Evolutionary conservation across 1,140 invertebrate genomes (phyloP), one percentile per base, ranked within the genome.

Genomic region (Penaeus japonicus): DNA sequence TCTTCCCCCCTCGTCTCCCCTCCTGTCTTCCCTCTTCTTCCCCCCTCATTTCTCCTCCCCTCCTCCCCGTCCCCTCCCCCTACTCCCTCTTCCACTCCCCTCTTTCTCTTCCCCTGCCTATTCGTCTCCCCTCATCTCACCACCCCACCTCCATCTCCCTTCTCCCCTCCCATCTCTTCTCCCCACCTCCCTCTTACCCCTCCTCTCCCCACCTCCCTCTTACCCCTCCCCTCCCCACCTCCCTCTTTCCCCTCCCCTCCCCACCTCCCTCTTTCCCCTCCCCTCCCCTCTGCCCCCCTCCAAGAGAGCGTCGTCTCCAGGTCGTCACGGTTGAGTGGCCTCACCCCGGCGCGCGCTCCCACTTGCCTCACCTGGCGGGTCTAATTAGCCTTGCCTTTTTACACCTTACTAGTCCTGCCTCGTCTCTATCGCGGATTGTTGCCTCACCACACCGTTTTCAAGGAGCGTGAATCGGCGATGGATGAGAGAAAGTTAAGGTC

Each of bases 321-420:
- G 55, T 22, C 54, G 47, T 59, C 75, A 85, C 84, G 84, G 35
- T 79, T 85, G 73, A 85, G 84, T 59, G 84, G 47, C 18, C 20
- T 78, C 47, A n/a, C 84, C 84, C 55, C 1, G 54, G 84, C 77
- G 32, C 62, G 53, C 32, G 32, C 84, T 79, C 47, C 75, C 55
- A 35, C 75, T 39, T n/a, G 84, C 73, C 75, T 35, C 75, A 39
- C 30, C 84, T 54, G 84, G 73, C 32, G 73, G 17, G 35, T 35
- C 84, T 85, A 85, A 85, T 85, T 85, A 85, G 84, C 84, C 47
- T 85, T 59, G 54, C 22, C 84, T 85, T 85, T 85, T 85, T 85
- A 55, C 84, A 85, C 54, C 30, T 55, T 32, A 85, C 27, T 84
- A 84, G 47, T 24, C 65, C 30, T 84, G 35, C 75, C 62, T 75